phyloP scores from a whole-genome alignment of 2,888 invertebrate genomes.

The Lumbricus terrestris region DNA sequence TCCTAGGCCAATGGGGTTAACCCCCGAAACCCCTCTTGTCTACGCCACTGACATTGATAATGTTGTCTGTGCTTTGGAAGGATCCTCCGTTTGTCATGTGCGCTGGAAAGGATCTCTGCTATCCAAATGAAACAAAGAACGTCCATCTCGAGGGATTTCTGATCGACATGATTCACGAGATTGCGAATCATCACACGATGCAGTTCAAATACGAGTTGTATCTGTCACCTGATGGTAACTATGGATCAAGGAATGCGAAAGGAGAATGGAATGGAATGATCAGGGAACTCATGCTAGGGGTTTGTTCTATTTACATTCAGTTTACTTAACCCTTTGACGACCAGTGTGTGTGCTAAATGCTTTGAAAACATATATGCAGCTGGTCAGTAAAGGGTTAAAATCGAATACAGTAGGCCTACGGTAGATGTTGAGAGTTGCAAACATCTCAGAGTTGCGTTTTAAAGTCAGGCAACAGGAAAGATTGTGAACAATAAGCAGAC shows the following conservation, averaged over 20 bases:
- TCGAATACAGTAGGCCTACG: background rate
- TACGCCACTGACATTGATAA: no score
- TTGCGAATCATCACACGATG: slow-evolving; percentile 43
- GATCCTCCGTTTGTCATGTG: slow-evolving; percentile 54
- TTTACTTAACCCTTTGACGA: no score
- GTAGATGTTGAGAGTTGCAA: background rate
- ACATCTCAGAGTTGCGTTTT: background rate
- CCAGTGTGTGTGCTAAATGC: no score
- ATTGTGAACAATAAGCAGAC: background rate
- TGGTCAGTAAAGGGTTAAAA: no score
- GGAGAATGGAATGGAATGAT: slow-evolving; percentile 57
- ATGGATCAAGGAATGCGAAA: slow-evolving; percentile 45
- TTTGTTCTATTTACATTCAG: slow-evolving; percentile 38
- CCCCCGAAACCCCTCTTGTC: no score
- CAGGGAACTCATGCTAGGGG: slow-evolving; percentile 53
- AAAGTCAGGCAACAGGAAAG: background rate
- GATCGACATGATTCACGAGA: slow-evolving; percentile 51
- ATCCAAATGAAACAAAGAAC: slow-evolving; percentile 45
- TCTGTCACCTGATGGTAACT: slow-evolving; percentile 53
- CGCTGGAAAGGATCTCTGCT: background rate
- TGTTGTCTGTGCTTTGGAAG: slow-evolving; percentile 36
- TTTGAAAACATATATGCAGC: no score
- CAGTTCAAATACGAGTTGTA: slow-evolving; percentile 51
- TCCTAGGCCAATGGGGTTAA: no score
- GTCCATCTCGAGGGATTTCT: slow-evolving; percentile 52